These are phyloP conservation scores for Sepiola atlantica DNA, from an alignment of 2,888 invertebrate genomes.

Conservation along the genomic window DNA sequence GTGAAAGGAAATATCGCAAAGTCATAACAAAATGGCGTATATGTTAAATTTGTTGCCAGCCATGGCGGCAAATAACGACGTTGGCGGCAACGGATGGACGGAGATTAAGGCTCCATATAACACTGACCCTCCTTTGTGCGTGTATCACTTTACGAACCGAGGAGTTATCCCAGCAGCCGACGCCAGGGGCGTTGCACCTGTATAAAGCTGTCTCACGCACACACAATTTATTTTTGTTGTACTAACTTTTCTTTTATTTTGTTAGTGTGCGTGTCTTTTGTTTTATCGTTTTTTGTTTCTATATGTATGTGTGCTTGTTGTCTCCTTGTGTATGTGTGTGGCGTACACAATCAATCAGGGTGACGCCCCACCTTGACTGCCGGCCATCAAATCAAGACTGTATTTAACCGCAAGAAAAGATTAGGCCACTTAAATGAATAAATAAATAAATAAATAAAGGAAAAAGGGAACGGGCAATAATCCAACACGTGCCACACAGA, in stretches of 20 bases:
- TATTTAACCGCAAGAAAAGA: not conserved
- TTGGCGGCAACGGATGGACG: not conserved
- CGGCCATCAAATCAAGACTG: not conserved
- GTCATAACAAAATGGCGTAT: not conserved
- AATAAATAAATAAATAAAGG: too few relatives aligned
- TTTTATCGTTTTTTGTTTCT: too few relatives aligned
- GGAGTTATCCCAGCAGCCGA: conserved; percentile 6
- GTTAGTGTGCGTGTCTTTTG: not conserved
- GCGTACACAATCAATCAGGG: not conserved
- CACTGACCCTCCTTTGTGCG: not conserved
- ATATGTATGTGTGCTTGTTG: not conserved
- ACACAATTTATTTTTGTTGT: not conserved
- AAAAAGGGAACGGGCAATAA: not conserved
- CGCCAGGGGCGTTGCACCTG: not conserved
- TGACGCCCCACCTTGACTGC: not conserved
- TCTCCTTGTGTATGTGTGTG: not conserved
- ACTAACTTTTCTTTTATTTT: not conserved
- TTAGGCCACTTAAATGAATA: not conserved
- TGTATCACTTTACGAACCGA: not conserved
- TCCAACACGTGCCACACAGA: not conserved
- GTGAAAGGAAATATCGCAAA: not conserved
- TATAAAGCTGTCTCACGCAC: not conserved
- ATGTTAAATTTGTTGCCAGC: not conserved
- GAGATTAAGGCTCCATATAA: not conserved
- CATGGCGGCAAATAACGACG: not conserved